A percentile compares a stretch with the other conserved stretches of the same genome.
Conservation (phyloP, 2,888 invertebrate genomes). For the Vesta saturnalis region DNA sequence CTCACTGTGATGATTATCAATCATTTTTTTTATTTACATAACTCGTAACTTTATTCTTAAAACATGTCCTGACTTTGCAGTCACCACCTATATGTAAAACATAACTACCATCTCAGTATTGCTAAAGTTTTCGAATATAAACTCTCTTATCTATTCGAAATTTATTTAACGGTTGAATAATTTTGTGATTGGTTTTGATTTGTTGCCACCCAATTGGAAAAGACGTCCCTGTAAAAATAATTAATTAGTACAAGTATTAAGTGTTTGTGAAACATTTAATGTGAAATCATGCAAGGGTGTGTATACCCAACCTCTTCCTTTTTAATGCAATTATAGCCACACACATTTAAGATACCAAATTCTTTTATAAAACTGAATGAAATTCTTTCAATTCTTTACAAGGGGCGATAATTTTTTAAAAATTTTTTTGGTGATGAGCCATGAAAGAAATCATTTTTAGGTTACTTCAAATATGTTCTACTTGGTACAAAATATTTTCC, state of each 20-base stretch:
- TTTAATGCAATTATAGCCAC: too few species aligned
- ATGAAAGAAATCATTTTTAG: too few species aligned
- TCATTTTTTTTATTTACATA: constrained; percentile 57
- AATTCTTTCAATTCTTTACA: too few species aligned
- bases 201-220: constrained; percentile 88
- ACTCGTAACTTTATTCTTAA: constrained; percentile 40
- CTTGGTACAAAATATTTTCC: too few species aligned
- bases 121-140: constrained; percentile 52
- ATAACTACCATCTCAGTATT: constrained; percentile 45
- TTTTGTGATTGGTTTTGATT: constrained; percentile 83
- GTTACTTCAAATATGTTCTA: too few species aligned
- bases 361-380: too few species aligned
- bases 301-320: too few species aligned
- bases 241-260: constrained; percentile 37
- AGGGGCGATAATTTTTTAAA: too few species aligned
- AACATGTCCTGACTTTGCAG: constrained; percentile 41
- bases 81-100: constrained; percentile 40
- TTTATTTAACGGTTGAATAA: constrained; percentile 83
- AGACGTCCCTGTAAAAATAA: constrained; percentile 81
- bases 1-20: constrained; percentile 57
- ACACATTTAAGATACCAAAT: too few species aligned
- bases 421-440: too few species aligned
- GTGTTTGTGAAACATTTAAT: background rate
- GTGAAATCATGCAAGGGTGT: too few species aligned
- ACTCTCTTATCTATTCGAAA: constrained; percentile 45